These are phyloP conservation scores for Torymus texanus DNA, from an alignment of 2,888 invertebrate species.

Conservation along the genomic window DNA sequence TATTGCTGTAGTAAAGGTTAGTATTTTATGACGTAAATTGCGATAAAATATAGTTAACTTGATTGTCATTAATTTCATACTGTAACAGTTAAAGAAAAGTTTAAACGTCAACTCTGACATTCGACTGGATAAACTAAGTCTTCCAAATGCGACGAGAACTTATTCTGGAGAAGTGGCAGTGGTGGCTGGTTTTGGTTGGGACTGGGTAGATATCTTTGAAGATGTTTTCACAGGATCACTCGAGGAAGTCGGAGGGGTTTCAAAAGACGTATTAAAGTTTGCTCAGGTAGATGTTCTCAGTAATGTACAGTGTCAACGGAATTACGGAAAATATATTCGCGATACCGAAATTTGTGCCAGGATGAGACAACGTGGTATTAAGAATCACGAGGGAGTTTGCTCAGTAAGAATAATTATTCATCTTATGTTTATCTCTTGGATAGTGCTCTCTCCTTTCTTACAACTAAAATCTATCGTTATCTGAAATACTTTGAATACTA, in stretches of 20 bases:
- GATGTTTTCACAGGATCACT: neutral
- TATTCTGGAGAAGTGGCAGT: neutral
- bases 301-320: neutral
- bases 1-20: slow-evolving; percentile 42
- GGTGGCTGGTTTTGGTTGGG: slow-evolving; percentile 21
- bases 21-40: too few relatives aligned
- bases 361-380: neutral
- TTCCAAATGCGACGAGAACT: too few relatives aligned
- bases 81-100: too few relatives aligned
- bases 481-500: neutral
- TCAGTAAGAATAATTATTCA: slow-evolving; percentile 1
- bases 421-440: neutral
- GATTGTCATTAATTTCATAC: too few relatives aligned
- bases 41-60: too few relatives aligned
- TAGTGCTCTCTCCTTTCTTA: neutral
- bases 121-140: too few relatives aligned
- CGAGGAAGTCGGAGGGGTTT: neutral
- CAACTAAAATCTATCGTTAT: neutral
- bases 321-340: neutral
- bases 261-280: neutral
- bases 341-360: slow-evolving; percentile 5
- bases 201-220: neutral
- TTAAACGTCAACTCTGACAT: too few relatives aligned
- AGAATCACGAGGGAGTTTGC: slow-evolving; percentile 7
- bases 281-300: neutral